These are phyloP conservation scores for Sycophila sp. DNA, from an alignment of 1,140 invertebrate species.

Conservation along the genomic window DNA sequence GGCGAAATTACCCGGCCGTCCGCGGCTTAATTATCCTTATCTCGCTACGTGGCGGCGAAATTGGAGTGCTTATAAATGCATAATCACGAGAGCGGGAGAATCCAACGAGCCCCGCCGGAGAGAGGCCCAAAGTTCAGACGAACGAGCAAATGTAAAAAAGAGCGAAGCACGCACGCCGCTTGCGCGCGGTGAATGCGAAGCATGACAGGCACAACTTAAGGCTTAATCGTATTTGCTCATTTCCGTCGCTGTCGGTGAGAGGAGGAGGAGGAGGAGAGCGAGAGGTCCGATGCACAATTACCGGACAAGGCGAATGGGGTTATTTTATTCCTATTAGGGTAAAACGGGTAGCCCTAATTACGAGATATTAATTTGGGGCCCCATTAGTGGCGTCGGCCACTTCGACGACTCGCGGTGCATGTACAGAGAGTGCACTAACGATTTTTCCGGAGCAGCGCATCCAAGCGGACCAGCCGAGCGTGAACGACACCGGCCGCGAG, in stretches of 20 bases:
- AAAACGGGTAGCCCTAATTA: conserved; percentile 62
- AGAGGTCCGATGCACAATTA: conserved; percentile 55
- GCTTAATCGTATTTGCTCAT: conserved; percentile 62
- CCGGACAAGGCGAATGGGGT: conserved; percentile 48
- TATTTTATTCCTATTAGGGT: conserved; percentile 65
- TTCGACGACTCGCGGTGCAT: conserved; percentile 24
- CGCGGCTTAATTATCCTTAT: no score
- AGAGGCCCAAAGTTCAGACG: no score
- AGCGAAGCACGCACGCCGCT: not conserved
- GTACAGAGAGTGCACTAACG: conserved; percentile 44
- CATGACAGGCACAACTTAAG: conserved; percentile 55
- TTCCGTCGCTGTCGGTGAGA: conserved; percentile 43
- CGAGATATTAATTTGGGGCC: conserved; percentile 63
- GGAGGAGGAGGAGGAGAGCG: conserved; percentile 25
- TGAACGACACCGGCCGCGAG: no score
- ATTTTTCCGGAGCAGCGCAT: conserved; percentile 49
- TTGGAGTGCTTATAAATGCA: no score
- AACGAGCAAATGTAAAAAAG: not conserved
- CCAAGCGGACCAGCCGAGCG: conserved; percentile 39
- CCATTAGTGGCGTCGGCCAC: conserved; percentile 54
- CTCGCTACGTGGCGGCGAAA: no score
- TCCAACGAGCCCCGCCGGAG: no score
- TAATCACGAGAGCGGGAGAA: no score
- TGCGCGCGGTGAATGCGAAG: conserved; percentile 40
- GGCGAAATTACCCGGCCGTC: no score